Evolutionary conservation across 2,113 vertebrate genomes (phyloP).

Genomic region (Serinus canaria): DNA sequence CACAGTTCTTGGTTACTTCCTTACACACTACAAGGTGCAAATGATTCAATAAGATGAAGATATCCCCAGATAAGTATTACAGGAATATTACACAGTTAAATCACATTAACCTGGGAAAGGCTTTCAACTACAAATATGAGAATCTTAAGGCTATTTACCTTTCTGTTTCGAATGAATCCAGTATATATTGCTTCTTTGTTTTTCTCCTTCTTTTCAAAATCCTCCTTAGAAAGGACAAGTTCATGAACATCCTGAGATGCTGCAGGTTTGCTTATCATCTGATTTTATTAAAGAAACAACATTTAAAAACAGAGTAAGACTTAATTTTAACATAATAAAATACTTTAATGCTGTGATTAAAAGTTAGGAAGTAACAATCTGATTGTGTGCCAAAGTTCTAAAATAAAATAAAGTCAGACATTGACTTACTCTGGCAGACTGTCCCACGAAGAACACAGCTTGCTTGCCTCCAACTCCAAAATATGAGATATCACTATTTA

Average conservation of each 20-base stretch:
- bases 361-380: not conserved
- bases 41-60: not conserved
- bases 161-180: conserved; percentile 84
- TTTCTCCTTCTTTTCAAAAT: conserved; percentile 89
- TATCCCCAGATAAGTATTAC: not conserved
- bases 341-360: not conserved
- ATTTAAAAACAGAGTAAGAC: conserved; percentile 1
- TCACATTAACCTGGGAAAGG: not conserved
- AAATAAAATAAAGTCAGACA: not conserved
- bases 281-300: conserved; percentile 26
- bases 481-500: conserved; percentile 96
- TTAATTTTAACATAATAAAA: not conserved
- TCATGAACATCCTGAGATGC: conserved; percentile 90
- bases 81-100: not conserved
- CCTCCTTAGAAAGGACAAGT: conserved; percentile 89
- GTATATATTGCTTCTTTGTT: conserved; percentile 87
- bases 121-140: not conserved
- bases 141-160: conserved; percentile 69
- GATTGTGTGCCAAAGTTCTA: not conserved
- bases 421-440: conserved; percentile 84
- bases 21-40: not conserved
- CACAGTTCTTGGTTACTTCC: not conserved
- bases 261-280: conserved; percentile 91
- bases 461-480: conserved; percentile 97
- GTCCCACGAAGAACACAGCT: conserved; percentile 92